Evolutionary conservation across 2,797 vertebrate genomes (phyloP), one percentile per base, ranked within the genome.

Genomic region (Choloepus didactylus): DNA sequence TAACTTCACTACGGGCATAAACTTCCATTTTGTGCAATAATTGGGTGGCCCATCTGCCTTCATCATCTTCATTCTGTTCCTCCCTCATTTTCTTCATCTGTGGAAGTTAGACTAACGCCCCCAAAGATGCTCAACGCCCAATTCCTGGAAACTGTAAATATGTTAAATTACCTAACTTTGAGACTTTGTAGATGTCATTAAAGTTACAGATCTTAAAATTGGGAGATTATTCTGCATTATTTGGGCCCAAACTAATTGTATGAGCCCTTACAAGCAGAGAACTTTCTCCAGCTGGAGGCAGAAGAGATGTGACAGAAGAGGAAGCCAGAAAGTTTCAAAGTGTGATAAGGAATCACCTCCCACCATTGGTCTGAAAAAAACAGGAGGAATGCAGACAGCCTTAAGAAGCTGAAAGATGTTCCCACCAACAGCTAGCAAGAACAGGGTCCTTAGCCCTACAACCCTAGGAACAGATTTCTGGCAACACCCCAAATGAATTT

Each of bases 1-100:
- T 3, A 99, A 99, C 98, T 99, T 99, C 97, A 99, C 99, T 0
- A 98, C 99, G 95, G 99, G 98, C 89, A 99, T 99, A 98, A 35
- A 98, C 96, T 99, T 99, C 98, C 99, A 98, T 96, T 99, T 99
- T 96, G 95, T 99, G 0, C 97, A 97, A 99, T 95, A 98, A 76
- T 70, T 98, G 9, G 99, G 98, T 0, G 98, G 98, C 9, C 73
- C 99, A 21, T 99, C 99, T 1, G 99, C 99, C 96, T 99, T 99
- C 62, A 93, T 99, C 97, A 99, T 99, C 97, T 99, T 99, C 98
- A 99, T 97, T 0, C 83, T 99, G 64, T 97, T 99, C 66, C 98
- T 99, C 59, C 59, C 93, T 99, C 76, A 0, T 98, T 49, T 99
- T 99, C 98, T 99, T 99, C 59, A 64, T 70, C 80, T 75, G 60